Base-by-base conservation (phyloP, 2,797 vertebrate species). In the Alosa sapidissima region DNA sequence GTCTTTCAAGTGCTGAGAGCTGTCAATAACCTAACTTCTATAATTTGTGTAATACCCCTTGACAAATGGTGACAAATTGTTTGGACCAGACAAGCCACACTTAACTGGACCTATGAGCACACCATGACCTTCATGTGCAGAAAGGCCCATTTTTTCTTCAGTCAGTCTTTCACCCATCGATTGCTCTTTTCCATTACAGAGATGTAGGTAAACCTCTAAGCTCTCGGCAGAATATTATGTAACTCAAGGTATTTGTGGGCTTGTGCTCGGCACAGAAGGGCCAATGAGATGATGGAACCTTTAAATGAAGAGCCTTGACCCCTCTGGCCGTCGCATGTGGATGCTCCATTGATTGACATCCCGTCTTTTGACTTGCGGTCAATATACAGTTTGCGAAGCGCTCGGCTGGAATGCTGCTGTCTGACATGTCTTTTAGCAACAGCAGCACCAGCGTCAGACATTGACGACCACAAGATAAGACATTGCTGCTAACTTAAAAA, bases 251-350 rank as follows among this genome's bases (percentile, higher is more conserved):
- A 75, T 41, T 24, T 5, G 33, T 21, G 0, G 84, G 54, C 9
- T 28, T 88, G 81, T 51, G 55, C 48, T 82, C 52, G 2, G 72
- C 72, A 36, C 41, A 78, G 21, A 10, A 78, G 21, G 36, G 41
- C 41, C 51, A 75, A 85, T 75, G 83, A 85, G 58, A 65, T 82
- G 75, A 87, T 54, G 41, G 13, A 13, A 81, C 52, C 60, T 83
- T 68, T n/a, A 33, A 60, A 84, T 48, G 75, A 36, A 78, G 82
- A 55, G 83, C 85, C 82, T 41, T 87, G 87, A 88, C 87, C 88
- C 82, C 84, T 72, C 36, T 2, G 60, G 81, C 33, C 0, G 6
- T 58, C 33, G 5, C 62, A 28, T 75, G 36, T 24, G 58, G 82
- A 68, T 14, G 86, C 51, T 81, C 51, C 85, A 81, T 87, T 21